Percentiles rank a stretch among this genome's conserved stretches.
phyloP scores from a whole-genome alignment of 2,888 invertebrate species.

The Leptopilina drosophilae region DNA sequence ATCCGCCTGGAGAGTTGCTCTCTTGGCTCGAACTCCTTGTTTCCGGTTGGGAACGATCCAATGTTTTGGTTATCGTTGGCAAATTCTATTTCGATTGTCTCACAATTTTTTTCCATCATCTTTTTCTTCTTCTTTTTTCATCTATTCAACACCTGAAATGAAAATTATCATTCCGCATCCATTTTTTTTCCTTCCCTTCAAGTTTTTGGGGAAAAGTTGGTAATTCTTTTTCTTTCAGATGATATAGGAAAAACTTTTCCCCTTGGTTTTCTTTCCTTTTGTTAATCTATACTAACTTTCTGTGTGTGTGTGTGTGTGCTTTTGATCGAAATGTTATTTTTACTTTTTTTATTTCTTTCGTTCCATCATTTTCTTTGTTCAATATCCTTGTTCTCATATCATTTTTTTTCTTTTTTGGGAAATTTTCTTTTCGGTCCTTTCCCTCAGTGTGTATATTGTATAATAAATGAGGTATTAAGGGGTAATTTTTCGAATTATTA shows the following conservation, averaged over 20 bases:
- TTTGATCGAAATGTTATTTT: neutral
- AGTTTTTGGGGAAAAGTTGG: too few species aligned
- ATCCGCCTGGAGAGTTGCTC: slow-evolving; percentile 21
- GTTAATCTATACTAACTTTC: neutral
- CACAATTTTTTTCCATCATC: neutral
- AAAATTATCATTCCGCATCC: neutral
- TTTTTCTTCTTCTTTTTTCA: neutral
- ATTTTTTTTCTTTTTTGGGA: neutral
- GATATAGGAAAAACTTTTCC: neutral
- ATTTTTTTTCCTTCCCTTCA: neutral
- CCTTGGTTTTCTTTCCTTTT: neutral
- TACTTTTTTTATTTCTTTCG: neutral
- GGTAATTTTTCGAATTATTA: too few species aligned
- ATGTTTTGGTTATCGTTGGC: neutral
- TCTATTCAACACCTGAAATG: too few species aligned
- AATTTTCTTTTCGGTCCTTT: too few species aligned
- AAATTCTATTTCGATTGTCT: neutral
- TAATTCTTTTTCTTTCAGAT: too few species aligned
- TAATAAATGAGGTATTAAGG: too few species aligned
- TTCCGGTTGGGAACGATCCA: slow-evolving; percentile 4
- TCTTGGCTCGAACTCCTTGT: neutral
- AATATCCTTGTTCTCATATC: neutral
- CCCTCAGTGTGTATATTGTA: too few species aligned
- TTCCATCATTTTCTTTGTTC: neutral
- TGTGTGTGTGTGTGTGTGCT: too few species aligned